A percentile compares a stretch with the other conserved stretches of the same genome.
Evolutionary conservation across 2,888 invertebrate species (phyloP).

Genomic region (Idaea aversata): DNA sequence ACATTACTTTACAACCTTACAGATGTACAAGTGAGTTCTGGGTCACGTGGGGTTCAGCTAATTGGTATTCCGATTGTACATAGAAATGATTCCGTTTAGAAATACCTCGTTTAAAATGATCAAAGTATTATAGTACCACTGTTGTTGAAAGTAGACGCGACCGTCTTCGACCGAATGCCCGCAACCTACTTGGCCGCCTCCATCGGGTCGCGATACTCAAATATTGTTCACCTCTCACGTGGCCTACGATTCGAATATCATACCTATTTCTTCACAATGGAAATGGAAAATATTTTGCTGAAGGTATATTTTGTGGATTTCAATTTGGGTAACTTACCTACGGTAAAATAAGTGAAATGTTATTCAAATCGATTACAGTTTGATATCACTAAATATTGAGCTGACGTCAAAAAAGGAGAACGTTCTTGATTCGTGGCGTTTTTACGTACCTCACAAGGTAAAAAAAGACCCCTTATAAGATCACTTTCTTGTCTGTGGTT

Average conservation of each 20-base stretch:
- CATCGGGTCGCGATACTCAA: slow-evolving; percentile 19
- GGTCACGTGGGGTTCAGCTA: too few species aligned
- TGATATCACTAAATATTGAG: too few species aligned
- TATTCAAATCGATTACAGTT: not conserved
- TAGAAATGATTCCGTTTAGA: slow-evolving; percentile 33
- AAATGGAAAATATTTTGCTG: not conserved
- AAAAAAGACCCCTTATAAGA: too few species aligned
- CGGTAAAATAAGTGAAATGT: not conserved
- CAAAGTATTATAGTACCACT: slow-evolving; percentile 34
- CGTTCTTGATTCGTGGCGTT: too few species aligned
- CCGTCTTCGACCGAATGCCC: slow-evolving; percentile 43
- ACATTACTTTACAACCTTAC: too few species aligned
- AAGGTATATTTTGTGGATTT: too few species aligned
- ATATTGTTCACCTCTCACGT: not conserved
- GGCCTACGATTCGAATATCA: not conserved
- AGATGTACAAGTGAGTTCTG: too few species aligned
- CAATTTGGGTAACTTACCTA: too few species aligned
- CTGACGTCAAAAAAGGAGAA: too few species aligned
- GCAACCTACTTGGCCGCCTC: slow-evolving; percentile 63
- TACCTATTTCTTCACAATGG: not conserved
- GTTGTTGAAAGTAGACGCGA: not conserved
- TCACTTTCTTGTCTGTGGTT: too few species aligned
- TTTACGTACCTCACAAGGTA: too few species aligned
- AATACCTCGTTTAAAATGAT: not conserved
- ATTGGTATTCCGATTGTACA: too few species aligned